phyloP scores from a whole-genome alignment of 1,140 invertebrate genomes.

The Capitella teleta region DNA sequence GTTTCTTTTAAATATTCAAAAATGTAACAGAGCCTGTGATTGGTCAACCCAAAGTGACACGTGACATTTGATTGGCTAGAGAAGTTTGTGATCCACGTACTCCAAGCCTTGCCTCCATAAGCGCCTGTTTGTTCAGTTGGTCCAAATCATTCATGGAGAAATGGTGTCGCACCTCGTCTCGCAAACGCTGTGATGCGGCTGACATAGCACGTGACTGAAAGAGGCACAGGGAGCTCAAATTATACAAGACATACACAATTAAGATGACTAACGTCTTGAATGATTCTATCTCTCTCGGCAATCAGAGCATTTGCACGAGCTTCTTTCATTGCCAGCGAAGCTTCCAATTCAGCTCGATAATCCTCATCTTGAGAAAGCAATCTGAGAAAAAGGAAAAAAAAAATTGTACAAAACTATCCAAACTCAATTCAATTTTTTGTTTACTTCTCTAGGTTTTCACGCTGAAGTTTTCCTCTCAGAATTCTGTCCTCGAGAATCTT shows the following conservation, averaged over 20 bases:
- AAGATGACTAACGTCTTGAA: constrained; percentile 3
- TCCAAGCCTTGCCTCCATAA: constrained; percentile 1
- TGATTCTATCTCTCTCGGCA: constrained; percentile 5
- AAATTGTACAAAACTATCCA: neutral
- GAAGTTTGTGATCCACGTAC: too few species aligned
- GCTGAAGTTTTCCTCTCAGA: neutral
- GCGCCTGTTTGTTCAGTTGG: constrained; percentile 1
- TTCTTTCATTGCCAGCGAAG: constrained; percentile 9
- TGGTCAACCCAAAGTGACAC: too few species aligned
- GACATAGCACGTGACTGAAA: constrained; percentile 10
- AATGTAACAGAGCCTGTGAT: too few species aligned
- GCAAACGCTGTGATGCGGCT: neutral
- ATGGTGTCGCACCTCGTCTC: constrained; percentile 5
- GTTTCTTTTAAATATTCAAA: too few species aligned
- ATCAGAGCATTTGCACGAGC: constrained; percentile 1
- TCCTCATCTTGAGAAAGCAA: constrained; percentile 7
- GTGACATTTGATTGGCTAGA: too few species aligned
- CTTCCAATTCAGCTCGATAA: constrained; percentile 7
- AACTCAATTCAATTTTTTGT: neutral
- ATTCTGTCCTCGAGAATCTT: neutral
- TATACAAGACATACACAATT: neutral
- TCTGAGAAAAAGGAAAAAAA: constrained; percentile 2
- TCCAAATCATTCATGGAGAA: constrained; percentile 11
- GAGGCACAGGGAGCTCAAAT: neutral
- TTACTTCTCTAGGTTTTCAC: constrained; percentile 3